A percentile compares a stretch with the other conserved stretches of the same genome.
These are phyloP conservation scores for Coecobrya sp. DNA, from an alignment of 2,888 invertebrate genomes.

Conservation along the genomic window DNA sequence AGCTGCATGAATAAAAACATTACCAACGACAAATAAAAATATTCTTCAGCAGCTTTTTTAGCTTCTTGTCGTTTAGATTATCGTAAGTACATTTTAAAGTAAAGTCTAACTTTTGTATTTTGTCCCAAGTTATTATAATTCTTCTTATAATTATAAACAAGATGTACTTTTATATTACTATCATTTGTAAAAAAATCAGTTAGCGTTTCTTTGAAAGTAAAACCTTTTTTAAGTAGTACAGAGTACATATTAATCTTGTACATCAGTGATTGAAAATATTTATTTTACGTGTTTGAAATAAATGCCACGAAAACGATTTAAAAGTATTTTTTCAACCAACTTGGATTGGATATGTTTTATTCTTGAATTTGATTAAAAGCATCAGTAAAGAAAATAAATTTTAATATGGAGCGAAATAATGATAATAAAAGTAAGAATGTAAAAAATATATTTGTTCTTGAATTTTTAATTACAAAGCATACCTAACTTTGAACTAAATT, in stretches of 20 bases:
- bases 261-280: neutral
- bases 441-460: neutral
- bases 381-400: constrained; percentile 19
- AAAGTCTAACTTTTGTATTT: constrained; percentile 61
- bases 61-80: constrained; percentile 42
- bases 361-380: constrained; percentile 22
- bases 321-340: constrained; percentile 28
- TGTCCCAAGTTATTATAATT: constrained; percentile 49
- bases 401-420: constrained; percentile 33
- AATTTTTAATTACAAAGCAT: neutral
- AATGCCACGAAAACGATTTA: constrained; percentile 16
- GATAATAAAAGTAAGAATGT: neutral
- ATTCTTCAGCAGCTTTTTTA: constrained; percentile 66
- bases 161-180: constrained; percentile 29
- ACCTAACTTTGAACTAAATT: no score
- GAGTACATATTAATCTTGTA: neutral
- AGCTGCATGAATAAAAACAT: constrained; percentile 32
- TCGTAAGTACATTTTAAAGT: constrained; percentile 24
- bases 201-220: constrained; percentile 7
- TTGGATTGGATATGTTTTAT: neutral
- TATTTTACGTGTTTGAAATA: constrained; percentile 29
- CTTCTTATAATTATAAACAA: constrained; percentile 4
- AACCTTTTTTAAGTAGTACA: constrained; percentile 38
- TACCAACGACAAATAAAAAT: constrained; percentile 42
- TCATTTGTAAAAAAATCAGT: neutral